phyloP scores from a whole-genome alignment of 23 tunicate species.

The Ciona savignyi region DNA sequence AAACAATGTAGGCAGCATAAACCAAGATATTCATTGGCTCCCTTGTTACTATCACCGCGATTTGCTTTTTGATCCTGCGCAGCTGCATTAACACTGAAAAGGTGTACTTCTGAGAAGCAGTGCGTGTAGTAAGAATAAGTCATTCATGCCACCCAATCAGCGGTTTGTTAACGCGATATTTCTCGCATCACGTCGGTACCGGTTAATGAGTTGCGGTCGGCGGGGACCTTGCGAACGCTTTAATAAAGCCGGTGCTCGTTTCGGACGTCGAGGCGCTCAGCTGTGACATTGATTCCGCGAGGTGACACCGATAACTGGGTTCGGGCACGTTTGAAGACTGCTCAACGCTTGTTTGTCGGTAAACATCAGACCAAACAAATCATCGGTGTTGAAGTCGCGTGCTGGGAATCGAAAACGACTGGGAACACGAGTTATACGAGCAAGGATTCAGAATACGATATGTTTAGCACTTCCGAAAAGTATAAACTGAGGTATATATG shows the following conservation, averaged over 20 bases:
- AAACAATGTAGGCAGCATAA: too few relatives aligned
- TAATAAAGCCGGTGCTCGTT: not conserved
- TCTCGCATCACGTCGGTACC: not conserved
- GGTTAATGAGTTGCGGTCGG: not conserved
- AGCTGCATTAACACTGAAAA: too few relatives aligned
- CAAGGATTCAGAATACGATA: too few relatives aligned
- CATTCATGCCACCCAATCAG: not conserved
- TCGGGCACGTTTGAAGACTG: not conserved
- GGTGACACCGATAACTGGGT: not conserved
- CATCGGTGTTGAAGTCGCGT: not conserved
- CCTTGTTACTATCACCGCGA: too few relatives aligned
- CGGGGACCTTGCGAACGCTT: not conserved
- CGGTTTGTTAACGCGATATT: not conserved
- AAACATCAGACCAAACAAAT: not conserved
- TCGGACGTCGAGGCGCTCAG: not conserved
- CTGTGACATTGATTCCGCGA: not conserved
- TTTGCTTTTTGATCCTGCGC: too few relatives aligned
- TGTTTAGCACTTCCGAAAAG: too few relatives aligned
- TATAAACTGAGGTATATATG: too few relatives aligned
- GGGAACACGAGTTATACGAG: too few relatives aligned
- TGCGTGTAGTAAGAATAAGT: too few relatives aligned
- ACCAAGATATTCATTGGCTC: too few relatives aligned
- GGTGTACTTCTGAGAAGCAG: too few relatives aligned
- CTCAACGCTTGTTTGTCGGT: not conserved
- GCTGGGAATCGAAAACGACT: too few relatives aligned